A percentile compares a stretch with the other conserved stretches of the same genome.
Conservation (phyloP, 2,113 vertebrate species). For the Glaucidium brasilianum region DNA sequence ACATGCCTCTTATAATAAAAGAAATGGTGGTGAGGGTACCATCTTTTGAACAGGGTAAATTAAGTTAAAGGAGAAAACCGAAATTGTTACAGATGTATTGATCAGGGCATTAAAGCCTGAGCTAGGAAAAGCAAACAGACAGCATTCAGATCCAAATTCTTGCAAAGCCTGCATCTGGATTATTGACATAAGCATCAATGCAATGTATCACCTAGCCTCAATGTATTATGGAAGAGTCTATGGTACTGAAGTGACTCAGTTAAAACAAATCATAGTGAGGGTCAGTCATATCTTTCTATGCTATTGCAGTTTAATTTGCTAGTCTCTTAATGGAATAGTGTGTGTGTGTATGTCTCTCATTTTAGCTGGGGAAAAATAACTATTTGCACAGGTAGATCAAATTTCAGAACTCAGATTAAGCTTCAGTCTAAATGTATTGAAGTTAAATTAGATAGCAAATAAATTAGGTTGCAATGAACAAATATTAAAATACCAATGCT, state of each 20-base stretch:
- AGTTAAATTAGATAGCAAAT: not conserved
- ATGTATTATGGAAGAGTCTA: not conserved
- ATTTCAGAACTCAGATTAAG: not conserved
- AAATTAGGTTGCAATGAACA: not conserved
- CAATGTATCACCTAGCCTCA: not conserved
- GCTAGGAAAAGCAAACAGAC: not conserved
- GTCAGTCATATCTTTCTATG: not conserved
- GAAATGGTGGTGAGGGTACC: not conserved
- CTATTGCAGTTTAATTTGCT: not conserved
- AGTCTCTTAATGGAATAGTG: not conserved
- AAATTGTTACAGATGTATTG: not conserved
- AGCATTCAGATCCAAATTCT: not conserved
- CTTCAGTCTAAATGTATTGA: not conserved
- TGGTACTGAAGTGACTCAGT: not conserved
- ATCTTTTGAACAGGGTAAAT: not conserved
- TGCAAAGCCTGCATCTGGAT: not conserved
- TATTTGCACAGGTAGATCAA: not conserved
- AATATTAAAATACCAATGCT: not conserved
- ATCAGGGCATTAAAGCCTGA: not conserved
- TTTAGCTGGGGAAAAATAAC: not conserved
- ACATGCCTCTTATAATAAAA: not conserved
- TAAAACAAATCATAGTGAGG: not conserved
- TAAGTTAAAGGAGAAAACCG: not conserved
- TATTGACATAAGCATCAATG: not conserved
- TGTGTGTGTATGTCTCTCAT: not conserved